Evolutionary conservation across 2,113 vertebrate species (phyloP), one percentile per base, ranked within the genome.

Genomic region (Rhizomys pruinosus): DNA sequence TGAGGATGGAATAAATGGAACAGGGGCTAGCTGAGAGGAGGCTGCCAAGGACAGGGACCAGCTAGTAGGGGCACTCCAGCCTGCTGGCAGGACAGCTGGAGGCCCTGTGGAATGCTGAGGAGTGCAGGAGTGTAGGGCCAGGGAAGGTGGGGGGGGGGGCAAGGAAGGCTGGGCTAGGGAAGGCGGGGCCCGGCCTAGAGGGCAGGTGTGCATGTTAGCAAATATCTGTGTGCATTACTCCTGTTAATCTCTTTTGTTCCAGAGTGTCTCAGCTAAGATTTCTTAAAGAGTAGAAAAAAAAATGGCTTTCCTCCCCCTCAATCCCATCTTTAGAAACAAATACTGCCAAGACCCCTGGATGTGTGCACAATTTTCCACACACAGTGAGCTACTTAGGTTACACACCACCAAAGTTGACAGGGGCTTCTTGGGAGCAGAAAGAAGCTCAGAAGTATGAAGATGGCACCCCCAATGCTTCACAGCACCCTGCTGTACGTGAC

Each of bases 321-420:
- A 15, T 34, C 29, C 42, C 32, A 22, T 44, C 47, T 32, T 82
- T 82, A 64, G 74, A 77, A 78, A 59, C 63, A 52, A 64, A 66
- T 61, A 37, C 39, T 22, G 39, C 37, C 55, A 2, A 37, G 34
- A 37, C 3, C 34, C 80, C 57, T 13, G n/a, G 55, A 71, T 42
- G 16, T 0, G 0, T 16, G 22, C 64, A 19, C 19, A 19, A 20
- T 59, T 37, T 7, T 2, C 52, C 55, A 23, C n/a, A 42, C 17
- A 37, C 39, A 44, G n/a, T 5, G n/a, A n/a, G n/a, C n/a, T n/a
- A n/a, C n/a, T n/a, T n/a, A n/a, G n/a, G n/a, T n/a, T n/a, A n/a
- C 44, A 29, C 2, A 44, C 15, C 68, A n/a, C 55, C 34, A 37
- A 19, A 71, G 7, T 25, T 17, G 15, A 32, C 13, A 39, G 20